Evolutionary conservation across 2,113 vertebrate genomes (phyloP), one percentile per base, ranked within the genome.

Genomic region (Ciconia boyciana): DNA sequence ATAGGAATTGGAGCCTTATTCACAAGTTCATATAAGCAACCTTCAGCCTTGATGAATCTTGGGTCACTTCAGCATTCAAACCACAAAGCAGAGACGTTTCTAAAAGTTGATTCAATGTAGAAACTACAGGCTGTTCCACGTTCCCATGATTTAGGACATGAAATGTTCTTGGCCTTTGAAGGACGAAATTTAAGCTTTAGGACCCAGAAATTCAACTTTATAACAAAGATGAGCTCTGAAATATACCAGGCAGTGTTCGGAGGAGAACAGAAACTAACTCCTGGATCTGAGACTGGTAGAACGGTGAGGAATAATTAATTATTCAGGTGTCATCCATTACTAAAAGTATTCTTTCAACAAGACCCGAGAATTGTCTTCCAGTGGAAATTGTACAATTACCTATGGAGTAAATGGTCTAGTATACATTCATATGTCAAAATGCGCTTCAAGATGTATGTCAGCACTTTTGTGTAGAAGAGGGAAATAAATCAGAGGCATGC

Each of bases 301-400:
- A 75, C 29, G 58, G 87, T 52, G 66, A 93, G 41, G 74, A 89
- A 81, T 92, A 95, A 95, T 92, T 96, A 93, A 95, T 96, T 95
- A 93, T 96, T 96, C 94, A 94, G 75, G 81, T 93, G 81, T 79
- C 78, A 96, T 87, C 93, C 81, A 83, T 95, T 96, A 94, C 95
- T 85, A 80, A 68, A 82, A 79, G 90, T 87, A 95, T 91, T 71
- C 85, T 61, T 96, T 95, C 92, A 76, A 64, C 64, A 81, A 72
- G 84, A 76, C 41, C 82, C 0, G 2, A 74, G 85, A 87, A 87
- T 94, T 94, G 87, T 97, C 91, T 95, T 96, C 83, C 71, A 88
- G 81, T 94, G 82, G 89, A 95, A 96, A 95, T 62, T 70, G 93
- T 95, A 92, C 94, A 93, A 85, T 96, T 97, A 77, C 91, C 94